Percentiles rank a stretch among this genome's conserved stretches.
phyloP scores from a whole-genome alignment of 2,797 vertebrate genomes.

The Fratercula arctica region DNA sequence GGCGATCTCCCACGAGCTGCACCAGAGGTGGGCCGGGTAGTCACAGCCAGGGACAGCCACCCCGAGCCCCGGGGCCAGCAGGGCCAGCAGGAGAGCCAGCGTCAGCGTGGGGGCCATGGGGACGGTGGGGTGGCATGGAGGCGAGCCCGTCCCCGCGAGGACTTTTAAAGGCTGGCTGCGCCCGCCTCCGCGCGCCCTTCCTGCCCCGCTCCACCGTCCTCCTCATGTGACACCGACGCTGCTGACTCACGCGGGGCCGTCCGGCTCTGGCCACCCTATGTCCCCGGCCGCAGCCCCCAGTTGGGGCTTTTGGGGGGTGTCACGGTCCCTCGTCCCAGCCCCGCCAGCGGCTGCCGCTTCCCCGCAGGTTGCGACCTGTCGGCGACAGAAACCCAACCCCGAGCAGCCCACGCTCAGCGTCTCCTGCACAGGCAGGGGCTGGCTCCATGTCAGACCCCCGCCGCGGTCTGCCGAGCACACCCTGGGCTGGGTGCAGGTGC shows the following conservation, averaged over 20 bases:
- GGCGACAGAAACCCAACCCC: neutral
- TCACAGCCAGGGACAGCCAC: neutral
- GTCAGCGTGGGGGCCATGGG: neutral
- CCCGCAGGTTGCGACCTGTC: rapidly evolving
- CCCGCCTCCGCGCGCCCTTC: neutral
- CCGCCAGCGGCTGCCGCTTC: rapidly evolving
- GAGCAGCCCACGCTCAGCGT: rapidly evolving
- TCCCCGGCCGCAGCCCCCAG: rapidly evolving
- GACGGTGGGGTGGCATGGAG: neutral
- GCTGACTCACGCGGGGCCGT: neutral
- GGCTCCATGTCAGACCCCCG: neutral
- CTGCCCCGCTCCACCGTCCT: neutral
- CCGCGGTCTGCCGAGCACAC: rapidly evolving
- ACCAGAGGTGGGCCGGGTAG: conserved; percentile 25
- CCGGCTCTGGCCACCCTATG: neutral
- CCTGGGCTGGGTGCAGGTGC: neutral
- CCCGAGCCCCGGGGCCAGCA: neutral
- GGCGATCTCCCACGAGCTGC: conserved; percentile 6
- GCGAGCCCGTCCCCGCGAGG: neutral
- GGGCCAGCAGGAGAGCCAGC: neutral
- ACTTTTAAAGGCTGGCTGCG: neutral
- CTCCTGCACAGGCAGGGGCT: neutral
- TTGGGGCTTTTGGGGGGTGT: neutral
- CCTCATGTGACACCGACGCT: conserved; percentile 15
- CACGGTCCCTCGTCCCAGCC: no score